Percentiles rank a stretch among this genome's conserved stretches.
Conservation (phyloP, 2,888 invertebrate genomes). For the Peribatodes rhomboidaria region DNA sequence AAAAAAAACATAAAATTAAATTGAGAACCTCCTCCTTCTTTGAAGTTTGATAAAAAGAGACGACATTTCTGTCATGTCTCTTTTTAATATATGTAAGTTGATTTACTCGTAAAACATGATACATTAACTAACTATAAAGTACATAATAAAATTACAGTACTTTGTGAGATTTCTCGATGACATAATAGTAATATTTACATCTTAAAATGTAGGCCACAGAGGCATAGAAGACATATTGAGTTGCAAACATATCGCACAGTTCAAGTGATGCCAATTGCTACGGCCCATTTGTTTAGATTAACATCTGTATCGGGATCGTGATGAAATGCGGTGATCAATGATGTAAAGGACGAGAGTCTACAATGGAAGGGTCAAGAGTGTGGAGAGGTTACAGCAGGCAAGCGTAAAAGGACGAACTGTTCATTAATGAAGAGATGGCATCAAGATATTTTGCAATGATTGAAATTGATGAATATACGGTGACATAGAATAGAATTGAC, state of each 20-base stretch:
- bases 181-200: conserved; percentile 4
- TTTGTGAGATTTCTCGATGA: conserved; percentile 3
- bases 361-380: conserved; percentile 9
- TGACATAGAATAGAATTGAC: not conserved
- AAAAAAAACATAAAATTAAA: no score
- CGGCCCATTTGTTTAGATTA: conserved; percentile 31
- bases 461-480: not conserved
- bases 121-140: no score
- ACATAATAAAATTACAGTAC: no score
- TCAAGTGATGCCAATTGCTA: conserved; percentile 31
- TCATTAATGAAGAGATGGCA: not conserved
- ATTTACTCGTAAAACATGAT: no score
- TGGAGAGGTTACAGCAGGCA: not conserved
- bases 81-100: no score
- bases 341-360: conserved; percentile 7
- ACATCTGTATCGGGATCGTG: conserved; percentile 22
- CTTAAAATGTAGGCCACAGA: conserved; percentile 11
- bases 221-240: conserved; percentile 5
- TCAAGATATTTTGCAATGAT: conserved; percentile 10
- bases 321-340: conserved; percentile 22
- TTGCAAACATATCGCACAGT: conserved; percentile 20
- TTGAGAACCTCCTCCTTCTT: no score
- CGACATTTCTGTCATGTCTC: no score
- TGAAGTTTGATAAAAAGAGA: no score
- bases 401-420: not conserved